A percentile compares a stretch with the other conserved stretches of the same genome.
Evolutionary conservation across 2,797 vertebrate genomes (phyloP).

Genomic region (Sebastes trivittatus): DNA sequence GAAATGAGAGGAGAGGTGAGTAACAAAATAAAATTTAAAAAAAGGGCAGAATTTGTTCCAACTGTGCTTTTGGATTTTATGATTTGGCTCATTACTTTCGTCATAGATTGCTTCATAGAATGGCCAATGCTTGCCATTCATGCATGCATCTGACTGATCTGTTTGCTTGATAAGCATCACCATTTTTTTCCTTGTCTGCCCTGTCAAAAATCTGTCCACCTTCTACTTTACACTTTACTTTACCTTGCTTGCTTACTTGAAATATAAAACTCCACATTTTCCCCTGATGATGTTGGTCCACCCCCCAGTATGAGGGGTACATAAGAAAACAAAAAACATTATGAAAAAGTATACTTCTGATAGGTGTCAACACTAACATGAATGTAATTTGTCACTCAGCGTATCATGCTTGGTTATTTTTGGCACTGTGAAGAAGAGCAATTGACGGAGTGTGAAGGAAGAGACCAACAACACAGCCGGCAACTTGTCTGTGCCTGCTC

Average conservation of each 20-base stretch:
- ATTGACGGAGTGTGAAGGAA: conserved; percentile 20
- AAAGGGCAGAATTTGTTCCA: background rate
- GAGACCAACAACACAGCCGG: conserved; percentile 26
- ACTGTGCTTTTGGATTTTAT: background rate
- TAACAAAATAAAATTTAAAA: background rate
- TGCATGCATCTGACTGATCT: background rate
- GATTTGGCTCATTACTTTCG: background rate
- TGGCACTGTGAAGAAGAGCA: conserved; percentile 16
- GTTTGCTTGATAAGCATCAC: background rate
- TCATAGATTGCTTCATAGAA: background rate
- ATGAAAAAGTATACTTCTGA: background rate
- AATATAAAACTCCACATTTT: background rate
- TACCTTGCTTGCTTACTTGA: too few species aligned
- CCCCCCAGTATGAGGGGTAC: background rate
- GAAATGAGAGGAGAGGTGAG: background rate
- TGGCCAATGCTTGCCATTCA: background rate
- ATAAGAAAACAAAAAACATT: background rate
- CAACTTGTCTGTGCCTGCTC: conserved; percentile 28
- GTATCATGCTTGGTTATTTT: conserved; percentile 33
- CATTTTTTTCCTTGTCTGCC: background rate
- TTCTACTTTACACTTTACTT: too few species aligned
- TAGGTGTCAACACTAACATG: background rate
- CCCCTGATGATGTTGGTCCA: background rate
- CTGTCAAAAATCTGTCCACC: background rate
- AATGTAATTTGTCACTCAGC: conserved; percentile 13